Conservation (phyloP, 2,797 vertebrate species). For the Rhodeus uyekii region DNA sequence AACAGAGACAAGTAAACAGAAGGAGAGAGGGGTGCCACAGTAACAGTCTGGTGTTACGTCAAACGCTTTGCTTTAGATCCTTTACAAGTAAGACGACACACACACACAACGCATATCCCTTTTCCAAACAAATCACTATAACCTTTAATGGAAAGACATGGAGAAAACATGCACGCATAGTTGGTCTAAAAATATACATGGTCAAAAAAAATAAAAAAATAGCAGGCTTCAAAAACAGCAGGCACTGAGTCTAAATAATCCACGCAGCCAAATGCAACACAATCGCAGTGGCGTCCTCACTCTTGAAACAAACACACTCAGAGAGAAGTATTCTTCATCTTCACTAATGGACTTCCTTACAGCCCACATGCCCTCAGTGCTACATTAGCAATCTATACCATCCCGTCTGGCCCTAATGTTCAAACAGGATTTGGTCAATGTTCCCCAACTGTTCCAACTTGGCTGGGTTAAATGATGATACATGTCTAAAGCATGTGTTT, state of each 20-base stretch:
- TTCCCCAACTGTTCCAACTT: constrained; percentile 28
- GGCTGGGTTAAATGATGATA: constrained; percentile 7
- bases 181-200: constrained; percentile 13
- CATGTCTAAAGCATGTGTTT: neutral
- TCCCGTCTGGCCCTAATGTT: constrained; percentile 27
- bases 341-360: constrained; percentile 51
- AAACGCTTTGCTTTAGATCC: constrained; percentile 57
- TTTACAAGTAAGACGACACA: constrained; percentile 62
- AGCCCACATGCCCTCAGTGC: constrained; percentile 39
- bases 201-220: neutral
- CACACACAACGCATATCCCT: constrained; percentile 53
- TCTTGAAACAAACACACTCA: constrained; percentile 30
- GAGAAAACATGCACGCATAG: constrained; percentile 44
- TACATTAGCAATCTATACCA: constrained; percentile 45
- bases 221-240: constrained; percentile 26
- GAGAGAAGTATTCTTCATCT: constrained; percentile 19
- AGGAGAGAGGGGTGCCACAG: constrained; percentile 45
- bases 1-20: constrained; percentile 53
- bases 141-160: constrained; percentile 66
- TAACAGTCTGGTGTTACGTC: constrained; percentile 54
- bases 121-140: constrained; percentile 66
- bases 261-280: constrained; percentile 19
- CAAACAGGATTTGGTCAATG: neutral
- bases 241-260: constrained; percentile 1
- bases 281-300: constrained; percentile 6